Conservation (phyloP, 2,888 invertebrate species). For the Tenthredo amoena region DNA sequence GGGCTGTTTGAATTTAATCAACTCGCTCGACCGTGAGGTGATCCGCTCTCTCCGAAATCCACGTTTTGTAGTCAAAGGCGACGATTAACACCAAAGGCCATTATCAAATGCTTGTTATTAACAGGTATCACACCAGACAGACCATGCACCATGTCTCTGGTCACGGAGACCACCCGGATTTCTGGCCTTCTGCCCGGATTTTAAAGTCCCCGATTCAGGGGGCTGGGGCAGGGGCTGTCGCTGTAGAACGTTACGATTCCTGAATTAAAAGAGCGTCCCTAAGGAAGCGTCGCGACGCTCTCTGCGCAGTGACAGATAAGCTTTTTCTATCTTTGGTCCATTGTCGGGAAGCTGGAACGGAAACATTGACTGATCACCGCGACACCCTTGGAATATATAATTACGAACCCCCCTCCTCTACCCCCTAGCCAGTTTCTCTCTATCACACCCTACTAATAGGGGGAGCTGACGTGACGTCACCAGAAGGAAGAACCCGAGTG, state of each 20-base stretch:
- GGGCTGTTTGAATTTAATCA: slow-evolving; percentile 78
- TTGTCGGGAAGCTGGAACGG: slow-evolving; percentile 76
- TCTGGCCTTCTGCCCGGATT: not conserved
- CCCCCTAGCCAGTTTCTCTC: slow-evolving; percentile 30
- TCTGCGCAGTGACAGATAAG: slow-evolving; percentile 74
- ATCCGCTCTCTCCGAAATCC: slow-evolving; percentile 64
- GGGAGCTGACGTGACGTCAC: slow-evolving; percentile 74
- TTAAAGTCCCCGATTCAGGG: not conserved
- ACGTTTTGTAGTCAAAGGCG: slow-evolving; percentile 65
- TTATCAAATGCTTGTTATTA: slow-evolving; percentile 63
- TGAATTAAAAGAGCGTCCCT: slow-evolving; percentile 74
- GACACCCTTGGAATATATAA: slow-evolving; percentile 78
- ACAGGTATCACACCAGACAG: slow-evolving; percentile 16
- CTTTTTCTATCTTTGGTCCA: slow-evolving; percentile 76
- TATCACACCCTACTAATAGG: slow-evolving; percentile 52
- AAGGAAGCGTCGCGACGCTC: slow-evolving; percentile 67
- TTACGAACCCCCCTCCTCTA: slow-evolving; percentile 65
- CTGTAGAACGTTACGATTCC: slow-evolving; percentile 60
- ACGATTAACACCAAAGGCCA: slow-evolving; percentile 75
- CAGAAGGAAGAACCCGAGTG: slow-evolving; percentile 69
- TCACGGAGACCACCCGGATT: too few species aligned
- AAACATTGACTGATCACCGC: slow-evolving; percentile 78
- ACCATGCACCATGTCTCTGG: not conserved
- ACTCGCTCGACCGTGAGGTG: slow-evolving; percentile 73
- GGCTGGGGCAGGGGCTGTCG: not conserved